Evolutionary conservation across 2,113 vertebrate species (phyloP).

Genomic region (Thryonomys swinderianus): DNA sequence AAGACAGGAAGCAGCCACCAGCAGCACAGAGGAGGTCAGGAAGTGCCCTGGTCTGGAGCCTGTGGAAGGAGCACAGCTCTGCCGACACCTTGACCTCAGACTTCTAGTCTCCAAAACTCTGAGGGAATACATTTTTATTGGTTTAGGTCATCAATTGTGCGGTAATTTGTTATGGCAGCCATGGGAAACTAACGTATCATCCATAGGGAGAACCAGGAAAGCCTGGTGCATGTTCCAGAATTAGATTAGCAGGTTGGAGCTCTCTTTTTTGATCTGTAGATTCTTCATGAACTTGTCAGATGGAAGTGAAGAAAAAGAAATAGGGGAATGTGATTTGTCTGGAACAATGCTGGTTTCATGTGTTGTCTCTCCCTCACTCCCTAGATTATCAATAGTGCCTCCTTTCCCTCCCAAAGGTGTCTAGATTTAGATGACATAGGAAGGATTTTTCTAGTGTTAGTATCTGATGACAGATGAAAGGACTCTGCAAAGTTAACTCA

Average conservation of each 20-base stretch:
- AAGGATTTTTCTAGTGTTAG: not conserved
- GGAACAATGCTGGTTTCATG: constrained; percentile 8
- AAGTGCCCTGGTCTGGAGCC: not conserved
- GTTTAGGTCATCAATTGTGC: not conserved
- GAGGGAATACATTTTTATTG: not conserved
- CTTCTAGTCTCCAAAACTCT: not conserved
- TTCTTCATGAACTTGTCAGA: constrained; percentile 30
- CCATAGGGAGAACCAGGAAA: not conserved
- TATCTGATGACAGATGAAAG: not conserved
- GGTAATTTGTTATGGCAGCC: not conserved
- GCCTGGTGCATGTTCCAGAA: not conserved
- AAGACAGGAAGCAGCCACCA: not conserved
- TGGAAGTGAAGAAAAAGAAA: not conserved
- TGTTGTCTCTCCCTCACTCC: not conserved
- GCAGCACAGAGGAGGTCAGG: not conserved
- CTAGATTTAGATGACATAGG: not conserved
- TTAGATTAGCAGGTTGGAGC: not conserved
- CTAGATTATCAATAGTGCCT: not conserved
- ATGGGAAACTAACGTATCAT: not conserved
- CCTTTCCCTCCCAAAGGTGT: not conserved
- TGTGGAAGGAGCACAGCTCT: not conserved
- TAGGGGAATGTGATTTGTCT: not conserved
- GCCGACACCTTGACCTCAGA: not conserved
- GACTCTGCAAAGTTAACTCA: not conserved
- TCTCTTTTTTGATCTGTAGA: not conserved